These are phyloP conservation scores for Anoplius nigerrimus DNA, from an alignment of 2,888 invertebrate genomes.

Conservation along the genomic window DNA sequence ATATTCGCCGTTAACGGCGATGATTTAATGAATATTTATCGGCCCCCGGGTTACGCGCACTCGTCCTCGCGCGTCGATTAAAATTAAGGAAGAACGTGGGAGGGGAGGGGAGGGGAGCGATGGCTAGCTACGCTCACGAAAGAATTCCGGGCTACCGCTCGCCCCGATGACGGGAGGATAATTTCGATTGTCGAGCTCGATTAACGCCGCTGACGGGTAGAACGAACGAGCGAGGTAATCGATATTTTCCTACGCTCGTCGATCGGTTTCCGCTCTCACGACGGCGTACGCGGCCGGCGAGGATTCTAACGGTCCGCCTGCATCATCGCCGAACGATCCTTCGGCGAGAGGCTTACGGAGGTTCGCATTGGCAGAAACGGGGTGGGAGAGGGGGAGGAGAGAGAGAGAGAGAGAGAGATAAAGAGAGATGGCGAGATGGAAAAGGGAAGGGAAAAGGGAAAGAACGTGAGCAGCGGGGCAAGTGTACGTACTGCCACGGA, in stretches of 20 bases:
- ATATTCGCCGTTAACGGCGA: not conserved
- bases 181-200: not conserved
- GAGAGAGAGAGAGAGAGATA: constrained; percentile 4
- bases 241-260: constrained; percentile 12
- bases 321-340: not conserved
- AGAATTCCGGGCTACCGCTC: not conserved
- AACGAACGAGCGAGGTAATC: not conserved
- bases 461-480: constrained; percentile 14
- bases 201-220: not conserved
- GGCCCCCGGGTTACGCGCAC: constrained; percentile 1
- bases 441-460: constrained; percentile 9
- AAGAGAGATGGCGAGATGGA: not conserved
- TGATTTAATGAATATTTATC: constrained; percentile 10
- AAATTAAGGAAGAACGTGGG: constrained; percentile 1
- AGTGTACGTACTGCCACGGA: constrained; percentile 17
- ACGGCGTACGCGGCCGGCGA: not conserved
- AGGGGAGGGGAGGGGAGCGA: not conserved
- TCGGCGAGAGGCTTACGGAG: not conserved
- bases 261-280: constrained; percentile 19
- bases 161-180: not conserved
- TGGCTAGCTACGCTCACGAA: not conserved
- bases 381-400: not conserved
- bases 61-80: constrained; percentile 1
- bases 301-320: not conserved
- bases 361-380: not conserved